Base-by-base conservation (phyloP, 1,140 invertebrate species). In the Megalonaias nervosa region DNA sequence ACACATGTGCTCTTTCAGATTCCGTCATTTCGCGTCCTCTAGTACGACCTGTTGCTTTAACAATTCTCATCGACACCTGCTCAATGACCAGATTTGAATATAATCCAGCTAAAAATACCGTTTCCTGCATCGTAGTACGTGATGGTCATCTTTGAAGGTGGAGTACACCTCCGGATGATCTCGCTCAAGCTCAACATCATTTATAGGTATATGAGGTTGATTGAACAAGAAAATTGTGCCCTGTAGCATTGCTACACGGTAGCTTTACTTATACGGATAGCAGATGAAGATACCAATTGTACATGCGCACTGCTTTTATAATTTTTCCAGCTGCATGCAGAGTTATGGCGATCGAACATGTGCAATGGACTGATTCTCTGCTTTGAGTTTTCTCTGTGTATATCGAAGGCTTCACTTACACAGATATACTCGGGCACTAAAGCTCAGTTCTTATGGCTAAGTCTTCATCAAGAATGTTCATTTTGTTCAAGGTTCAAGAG, bases 31-130 rank as follows among this genome's bases (percentile, higher is more conserved):
- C 75, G 17, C 75, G 65, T 16, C 74, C 75, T 58, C 70, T 48
- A 19, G 79, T 77, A 9, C 78, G 62, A 23, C 75, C 75, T 56
- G 16, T 67, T 11, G 56, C 19, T 48, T 81, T 81, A 6, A 81
- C 1, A 55, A 85, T 74, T 23, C 74, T 58, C 78, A 84, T 85
- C 48, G 82, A 67, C 9, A 73, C 71, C 60, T 87, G 83, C 73
- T 89, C 84, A 48, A 90, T 87, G 6, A 80, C 80, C 76, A 90
- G 80, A 78, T 91, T 88, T 17, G 84, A 80, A 74, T 81, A 91
- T 23, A 90, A 77, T 31, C 91, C 91, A 61, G 85, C 88, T 87
- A 88, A 92, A 88, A 92, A 81, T 86, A 90, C 79, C 89, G 88
- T 71, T 92, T 81, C 56, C 66, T 77, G 48, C 84, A 31, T 23